These are phyloP conservation scores for Knipowitschia caucasica DNA, from an alignment of 2,797 vertebrate genomes.

Conservation along the genomic window DNA sequence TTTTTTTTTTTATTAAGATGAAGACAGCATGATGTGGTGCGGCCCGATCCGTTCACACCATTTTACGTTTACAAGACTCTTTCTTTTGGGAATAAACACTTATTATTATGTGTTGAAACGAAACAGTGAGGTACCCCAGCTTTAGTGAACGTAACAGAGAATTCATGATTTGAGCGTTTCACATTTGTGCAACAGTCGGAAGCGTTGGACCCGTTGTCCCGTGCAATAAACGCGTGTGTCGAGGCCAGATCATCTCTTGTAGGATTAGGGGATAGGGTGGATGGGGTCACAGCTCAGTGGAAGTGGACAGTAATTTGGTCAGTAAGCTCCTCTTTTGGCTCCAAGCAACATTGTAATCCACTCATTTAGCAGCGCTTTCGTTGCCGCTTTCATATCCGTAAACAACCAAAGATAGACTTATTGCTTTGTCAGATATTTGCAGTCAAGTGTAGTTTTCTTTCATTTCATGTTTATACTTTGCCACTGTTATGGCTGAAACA, in stretches of 20 bases:
- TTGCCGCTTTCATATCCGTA: constrained; percentile 30
- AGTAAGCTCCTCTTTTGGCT: constrained; percentile 62
- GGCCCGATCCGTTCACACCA: no score
- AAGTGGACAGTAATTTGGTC: constrained; percentile 72
- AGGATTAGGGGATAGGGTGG: constrained; percentile 58
- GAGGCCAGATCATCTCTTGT: constrained; percentile 66
- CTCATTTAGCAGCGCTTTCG: constrained; percentile 42
- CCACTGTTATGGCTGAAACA: neutral
- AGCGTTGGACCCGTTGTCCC: constrained; percentile 62
- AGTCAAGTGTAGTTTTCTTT: constrained; percentile 3
- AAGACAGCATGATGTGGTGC: no score
- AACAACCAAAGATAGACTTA: constrained; percentile 42
- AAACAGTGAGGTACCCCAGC: no score
- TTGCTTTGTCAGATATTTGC: constrained; percentile 44
- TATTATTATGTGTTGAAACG: no score
- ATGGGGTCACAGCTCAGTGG: constrained; percentile 58
- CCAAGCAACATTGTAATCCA: constrained; percentile 57
- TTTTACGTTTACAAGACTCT: no score
- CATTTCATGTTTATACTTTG: neutral
- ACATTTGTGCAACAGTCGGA: constrained; percentile 47
- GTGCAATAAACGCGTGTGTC: constrained; percentile 57
- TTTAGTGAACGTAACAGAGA: no score
- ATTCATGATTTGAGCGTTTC: no score
- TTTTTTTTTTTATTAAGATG: no score
- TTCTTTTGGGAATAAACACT: no score